Evolutionary conservation across 2,797 vertebrate genomes (phyloP).

Genomic region (Halcyon leucocephala): DNA sequence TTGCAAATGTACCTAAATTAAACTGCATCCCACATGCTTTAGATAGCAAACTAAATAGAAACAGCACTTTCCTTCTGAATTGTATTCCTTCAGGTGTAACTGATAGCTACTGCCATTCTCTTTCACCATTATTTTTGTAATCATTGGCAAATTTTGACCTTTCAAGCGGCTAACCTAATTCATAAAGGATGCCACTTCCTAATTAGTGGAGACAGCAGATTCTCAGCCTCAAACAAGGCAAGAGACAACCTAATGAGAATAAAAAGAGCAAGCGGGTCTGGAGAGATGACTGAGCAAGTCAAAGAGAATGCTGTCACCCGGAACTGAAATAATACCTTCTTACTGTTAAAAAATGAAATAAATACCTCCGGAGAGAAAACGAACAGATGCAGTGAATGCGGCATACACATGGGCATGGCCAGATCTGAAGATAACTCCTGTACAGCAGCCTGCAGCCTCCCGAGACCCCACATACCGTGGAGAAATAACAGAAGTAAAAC

Average conservation of each 20-base stretch:
- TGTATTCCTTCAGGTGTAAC: background rate
- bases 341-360: background rate
- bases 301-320: background rate
- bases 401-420: accelerated
- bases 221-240: slow-evolving; percentile 42
- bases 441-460: background rate
- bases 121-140: slow-evolving; percentile 49
- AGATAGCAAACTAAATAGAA: background rate
- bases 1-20: background rate
- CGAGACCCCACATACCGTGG: accelerated
- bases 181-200: slow-evolving; percentile 61
- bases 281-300: slow-evolving; percentile 6
- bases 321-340: background rate
- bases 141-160: slow-evolving; percentile 70
- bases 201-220: slow-evolving; percentile 62
- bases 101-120: slow-evolving; percentile 23
- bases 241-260: slow-evolving; percentile 48
- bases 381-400: background rate
- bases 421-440: background rate
- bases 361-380: background rate
- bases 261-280: background rate
- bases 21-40: background rate
- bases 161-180: slow-evolving; percentile 72
- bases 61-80: background rate
- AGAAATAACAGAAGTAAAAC: background rate